Conservation (phyloP, 2,797 vertebrate species). For the Sebastes diaconus region DNA sequence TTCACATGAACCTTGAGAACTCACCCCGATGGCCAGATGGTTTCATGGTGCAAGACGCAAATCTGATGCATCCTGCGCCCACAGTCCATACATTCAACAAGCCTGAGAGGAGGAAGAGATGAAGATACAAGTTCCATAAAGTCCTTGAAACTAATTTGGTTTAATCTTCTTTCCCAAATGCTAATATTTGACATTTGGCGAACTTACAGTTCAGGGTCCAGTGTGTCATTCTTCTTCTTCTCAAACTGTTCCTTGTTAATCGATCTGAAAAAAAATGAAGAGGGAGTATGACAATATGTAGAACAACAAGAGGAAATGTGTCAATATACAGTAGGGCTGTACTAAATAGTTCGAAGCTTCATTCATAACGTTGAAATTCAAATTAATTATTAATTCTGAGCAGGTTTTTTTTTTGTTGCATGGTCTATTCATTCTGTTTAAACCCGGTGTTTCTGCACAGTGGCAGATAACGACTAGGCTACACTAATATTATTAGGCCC, state of each 20-base stretch:
- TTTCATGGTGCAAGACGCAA: constrained; percentile 96
- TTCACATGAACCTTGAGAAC: constrained; percentile 6
- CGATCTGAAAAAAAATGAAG: constrained; percentile 81
- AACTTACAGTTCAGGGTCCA: constrained; percentile 97
- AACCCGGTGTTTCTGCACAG: neutral
- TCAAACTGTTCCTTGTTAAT: constrained; percentile 99
- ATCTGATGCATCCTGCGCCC: constrained; percentile 99
- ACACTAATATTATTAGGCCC: neutral
- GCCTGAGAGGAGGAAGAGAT: constrained; percentile 76
- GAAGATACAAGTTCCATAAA: neutral
- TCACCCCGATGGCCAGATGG: constrained; percentile 96
- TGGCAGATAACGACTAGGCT: neutral
- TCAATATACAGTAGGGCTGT: neutral
- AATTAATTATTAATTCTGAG: neutral
- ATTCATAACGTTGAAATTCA: neutral
- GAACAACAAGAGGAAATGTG: neutral
- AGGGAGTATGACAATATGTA: neutral
- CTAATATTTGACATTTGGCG: neutral
- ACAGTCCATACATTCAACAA: constrained; percentile 98
- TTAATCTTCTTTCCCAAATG: neutral
- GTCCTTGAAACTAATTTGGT: neutral
- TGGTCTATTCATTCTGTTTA: neutral
- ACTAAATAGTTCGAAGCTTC: neutral
- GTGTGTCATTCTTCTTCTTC: constrained; percentile 98
- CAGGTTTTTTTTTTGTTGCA: neutral